Evolutionary conservation across 2,888 invertebrate genomes (phyloP), one percentile per base, ranked within the genome.

Genomic region (Morpho achilles): DNA sequence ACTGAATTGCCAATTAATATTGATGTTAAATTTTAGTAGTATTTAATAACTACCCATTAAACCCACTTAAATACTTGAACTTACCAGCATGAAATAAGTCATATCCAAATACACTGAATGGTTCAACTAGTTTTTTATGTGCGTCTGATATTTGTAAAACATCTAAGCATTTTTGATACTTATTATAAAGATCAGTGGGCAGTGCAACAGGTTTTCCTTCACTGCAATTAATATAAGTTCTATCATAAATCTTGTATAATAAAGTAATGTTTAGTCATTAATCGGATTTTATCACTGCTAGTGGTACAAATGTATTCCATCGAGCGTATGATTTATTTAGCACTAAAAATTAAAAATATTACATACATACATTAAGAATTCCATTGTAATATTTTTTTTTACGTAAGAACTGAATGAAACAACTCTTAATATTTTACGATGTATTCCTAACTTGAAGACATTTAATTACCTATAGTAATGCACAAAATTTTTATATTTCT

Each of bases 61-160:
- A 32, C 32, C 3, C 32, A 39, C 7, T 7, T 49, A 49, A 44
- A 22, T 9, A 8, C 22, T 1, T 41, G n/a, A 49, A 67, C 70
- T 87, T 82, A 75, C 96, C 97, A 47, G 94, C 93, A 81, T 93
- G 92, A 73, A 94, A 93, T 42, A 95, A 74, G 75, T 97, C 94
- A 79, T 94, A 94, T 23, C 96, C 96, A 84, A 91, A 92, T 2
- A 94, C 94, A 65, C 92, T 92, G 72, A 96, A 97, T 0, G 95
- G 94, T 62, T 91, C 83, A 48, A 94, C 85, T 23, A 91, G 71
- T 61, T 87, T 87, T 40, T 81, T 82, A 50, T 93, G 88, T 7
- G 82, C 67, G 10, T 89, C 78, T 0, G 88, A 65, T 1, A 95
- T 59, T n/a, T 93, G 79, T 9, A 95, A 72, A 60, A 94, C 87